Base-by-base conservation (phyloP, 2,113 vertebrate genomes). In the Fregata magnificens region DNA sequence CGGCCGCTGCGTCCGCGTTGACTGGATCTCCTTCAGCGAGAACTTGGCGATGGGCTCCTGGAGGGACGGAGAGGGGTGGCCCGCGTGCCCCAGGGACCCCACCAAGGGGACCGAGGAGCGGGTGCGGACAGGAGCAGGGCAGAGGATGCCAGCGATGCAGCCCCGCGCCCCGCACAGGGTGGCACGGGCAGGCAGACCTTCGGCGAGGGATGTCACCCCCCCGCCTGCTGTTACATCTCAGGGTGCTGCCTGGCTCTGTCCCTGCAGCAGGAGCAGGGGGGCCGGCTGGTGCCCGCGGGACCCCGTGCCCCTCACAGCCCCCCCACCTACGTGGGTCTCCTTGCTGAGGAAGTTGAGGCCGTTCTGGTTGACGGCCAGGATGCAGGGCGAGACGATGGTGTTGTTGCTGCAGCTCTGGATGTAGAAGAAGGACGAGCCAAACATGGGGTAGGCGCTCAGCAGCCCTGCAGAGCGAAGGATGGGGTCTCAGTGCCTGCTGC, bases 381-480 rank as follows among this genome's bases (percentile, higher is more conserved):
- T 98, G 93, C 99, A 99, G 8, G 99, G 99, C 0, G 99, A 99
- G 4, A 98, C 82, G 20, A 99, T 98, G 25, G 98, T 84, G 2
- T 95, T 89, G 42, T 98, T 99, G 96, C 99, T 99, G 82, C 99
- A 99, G 97, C 99, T 99, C 97, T 99, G 99, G 96, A 99, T 98
- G 98, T 99, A 99, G 98, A 99, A 99, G 98, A 99, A 99, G 65
- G 99, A 99, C 2, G 99, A 99, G 65, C 99, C 99, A 0, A 99
- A 99, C 99, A 99, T 99, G 67, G 99, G 98, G 81, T 98, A 99
- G 86, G 99, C 99, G 3, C 99, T 99, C 93, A 99, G 98, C 89
- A 99, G 98, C 72, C 99, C 99, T 99, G 94, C 0, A 1, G n/a
- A 44, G 44, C 0, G 4, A 25, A 55, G 34, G 18, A 65, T 0